Evolutionary conservation across 2,113 vertebrate species (phyloP).

Genomic region (Nerophis ophidion): DNA sequence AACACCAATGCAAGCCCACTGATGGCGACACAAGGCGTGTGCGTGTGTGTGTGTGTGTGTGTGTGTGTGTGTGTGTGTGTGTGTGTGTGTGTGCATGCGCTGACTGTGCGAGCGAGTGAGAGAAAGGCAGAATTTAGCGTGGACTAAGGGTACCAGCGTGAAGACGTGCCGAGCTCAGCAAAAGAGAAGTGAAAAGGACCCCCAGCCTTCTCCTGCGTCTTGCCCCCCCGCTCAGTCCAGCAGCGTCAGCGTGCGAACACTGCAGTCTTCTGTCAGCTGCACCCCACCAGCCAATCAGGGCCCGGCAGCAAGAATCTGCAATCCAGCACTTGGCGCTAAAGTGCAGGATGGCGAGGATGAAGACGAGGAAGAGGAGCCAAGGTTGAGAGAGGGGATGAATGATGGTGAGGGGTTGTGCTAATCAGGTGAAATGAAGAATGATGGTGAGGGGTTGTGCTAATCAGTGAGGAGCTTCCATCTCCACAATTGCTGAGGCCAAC

Average conservation of each 20-base stretch:
- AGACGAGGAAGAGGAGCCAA: no score
- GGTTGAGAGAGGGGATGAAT: no score
- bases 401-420: no score
- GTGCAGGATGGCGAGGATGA: no score
- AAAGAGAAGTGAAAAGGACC: conserved; percentile 30
- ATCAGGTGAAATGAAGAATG: no score
- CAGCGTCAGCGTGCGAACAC: conserved; percentile 72
- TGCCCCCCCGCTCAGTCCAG: conserved; percentile 59
- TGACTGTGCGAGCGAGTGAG: conserved; percentile 5
- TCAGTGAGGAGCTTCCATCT: conserved; percentile 10
- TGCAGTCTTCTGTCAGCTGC: conserved; percentile 69
- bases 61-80: conserved; percentile 7
- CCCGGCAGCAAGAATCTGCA: conserved; percentile 55
- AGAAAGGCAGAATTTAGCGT: not conserved
- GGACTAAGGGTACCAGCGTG: conserved; percentile 21
- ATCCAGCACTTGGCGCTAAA: conserved; percentile 13
- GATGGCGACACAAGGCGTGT: not conserved
- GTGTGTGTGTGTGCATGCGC: not conserved
- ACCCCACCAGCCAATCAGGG: conserved; percentile 1
- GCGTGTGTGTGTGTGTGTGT: conserved; percentile 1
- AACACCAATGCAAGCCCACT: no score
- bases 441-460: conserved; percentile 1
- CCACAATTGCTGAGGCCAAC: conserved; percentile 5
- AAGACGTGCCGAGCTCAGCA: conserved; percentile 41
- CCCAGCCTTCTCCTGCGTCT: conserved; percentile 17